Base-by-base conservation (phyloP, 1,140 invertebrate species). In the Thalassaphorura encarpata region DNA sequence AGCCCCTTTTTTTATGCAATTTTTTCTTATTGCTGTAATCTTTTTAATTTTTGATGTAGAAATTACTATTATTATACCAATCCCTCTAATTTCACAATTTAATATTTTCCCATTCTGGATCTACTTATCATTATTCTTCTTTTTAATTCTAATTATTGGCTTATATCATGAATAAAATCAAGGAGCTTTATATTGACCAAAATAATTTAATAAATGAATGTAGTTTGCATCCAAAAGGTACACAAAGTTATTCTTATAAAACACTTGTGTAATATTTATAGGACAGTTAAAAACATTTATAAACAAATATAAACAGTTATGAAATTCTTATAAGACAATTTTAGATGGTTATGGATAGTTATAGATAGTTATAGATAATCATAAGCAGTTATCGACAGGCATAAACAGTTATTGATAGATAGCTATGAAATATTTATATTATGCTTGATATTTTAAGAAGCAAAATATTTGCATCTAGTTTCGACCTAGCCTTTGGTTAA, bases 21-120 rank as follows among this genome's bases (percentile, higher is more conserved):
- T 80, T 70, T 80, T 75, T 72, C 69, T 78, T 71, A 79, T 81
- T 69, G 70, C 73, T 19, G 71, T 79, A 68, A 76, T 81, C 74
- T 81, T 80, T 71, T 73, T 80, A 74, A 78, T 80, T 74, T 80
- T 80, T 75, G 77, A 79, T 75, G 70, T 80, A 56, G 78, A 80
- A 77, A 77, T 80, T 71, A 69, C 73, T 23, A 61, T 80, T 67
- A 68, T 80, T 62, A 61, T 80, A 16, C 77, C 77, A 21, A 68
- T 77, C 62, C 72, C 77, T 58, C 56, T 69, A 47, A 64, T 67
- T 60, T 64, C 73, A 62, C 67, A 68, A 66, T 66, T 67, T 65
- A 63, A 62, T 51, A 72, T 71, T 64, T 58, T 73, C 62, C 61
- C 67, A 54, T 67, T 60, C 57, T 76, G 69, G 73, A 60, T 66